A percentile compares a stretch with the other conserved stretches of the same genome.
Conservation (phyloP, 2,113 vertebrate genomes). For the Engystomops pustulosus region DNA sequence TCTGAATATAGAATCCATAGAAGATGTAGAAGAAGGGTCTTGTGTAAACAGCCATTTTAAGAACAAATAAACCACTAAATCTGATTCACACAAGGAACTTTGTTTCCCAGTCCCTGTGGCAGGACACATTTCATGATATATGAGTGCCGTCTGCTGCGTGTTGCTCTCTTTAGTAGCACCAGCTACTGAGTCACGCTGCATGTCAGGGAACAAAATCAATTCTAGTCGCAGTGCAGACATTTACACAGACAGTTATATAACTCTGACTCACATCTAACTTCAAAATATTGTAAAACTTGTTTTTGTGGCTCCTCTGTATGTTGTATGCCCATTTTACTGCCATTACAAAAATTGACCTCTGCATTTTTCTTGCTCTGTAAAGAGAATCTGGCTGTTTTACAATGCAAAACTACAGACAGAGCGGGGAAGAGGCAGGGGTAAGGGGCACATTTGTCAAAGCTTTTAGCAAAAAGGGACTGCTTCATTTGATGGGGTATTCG, state of each 20-base stretch:
- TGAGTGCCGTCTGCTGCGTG: not conserved
- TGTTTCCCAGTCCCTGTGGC: not conserved
- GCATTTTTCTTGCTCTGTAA: too few species aligned
- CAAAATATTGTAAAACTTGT: not conserved
- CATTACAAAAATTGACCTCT: too few species aligned
- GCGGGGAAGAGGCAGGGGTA: too few species aligned
- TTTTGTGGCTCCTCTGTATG: too few species aligned
- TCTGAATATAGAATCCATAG: too few species aligned
- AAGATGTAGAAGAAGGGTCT: not conserved
- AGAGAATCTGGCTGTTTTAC: too few species aligned
- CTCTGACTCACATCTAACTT: not conserved
- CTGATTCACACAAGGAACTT: not conserved
- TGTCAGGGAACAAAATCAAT: not conserved
- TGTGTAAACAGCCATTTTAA: not conserved
- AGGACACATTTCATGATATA: not conserved
- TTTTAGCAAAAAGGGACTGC: too few species aligned
- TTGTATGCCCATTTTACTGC: too few species aligned
- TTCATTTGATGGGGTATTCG: too few species aligned
- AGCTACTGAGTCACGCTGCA: not conserved
- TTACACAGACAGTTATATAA: not conserved
- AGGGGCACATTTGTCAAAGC: too few species aligned
- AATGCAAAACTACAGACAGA: too few species aligned
- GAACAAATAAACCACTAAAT: not conserved
- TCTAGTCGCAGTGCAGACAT: not conserved
- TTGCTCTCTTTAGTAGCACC: not conserved